Base-by-base conservation (phyloP, 2,888 invertebrate genomes). In the Tetragnatha montana region DNA sequence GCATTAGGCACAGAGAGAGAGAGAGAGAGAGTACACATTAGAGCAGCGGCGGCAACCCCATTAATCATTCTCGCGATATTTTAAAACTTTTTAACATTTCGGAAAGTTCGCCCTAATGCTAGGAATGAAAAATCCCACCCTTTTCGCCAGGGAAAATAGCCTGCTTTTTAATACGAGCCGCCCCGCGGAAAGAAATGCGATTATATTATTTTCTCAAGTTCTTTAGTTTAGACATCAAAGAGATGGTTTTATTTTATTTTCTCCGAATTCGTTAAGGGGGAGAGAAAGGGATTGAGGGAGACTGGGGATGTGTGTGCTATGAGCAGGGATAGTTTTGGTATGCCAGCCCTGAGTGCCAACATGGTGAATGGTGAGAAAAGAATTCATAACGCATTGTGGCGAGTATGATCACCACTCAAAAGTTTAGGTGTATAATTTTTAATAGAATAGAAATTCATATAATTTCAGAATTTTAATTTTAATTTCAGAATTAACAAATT, bases 21-120 rank as follows among this genome's bases (percentile, higher is more conserved):
- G 8, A 60, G 17, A 60, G 60, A 60, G 51, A 73, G 50, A 47
- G 7, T 71, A 14, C 51, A 73, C 81, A 81, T 81, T 81, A 73
- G 73, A 73, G 51, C 69, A 70, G 21, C 71, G 51, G 47, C 22
- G 35, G 35, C 35, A 1, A 35, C 22, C 19, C 17, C 81, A 81
- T 81, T 51, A 81, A 81, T 81, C 81, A 81, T 81, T 51, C 17
- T 1, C 2, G 19, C 22, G 60, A 60, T 60, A 81, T 81, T 73
- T 81, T 51, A 73, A 81, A 81, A 81, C 81, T 81, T 81, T 81
- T 81, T 73, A 81, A 81, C 81, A 73, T 73, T 81, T 73, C 51
- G 17, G 51, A 22, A 81, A 73, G 47, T 73, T 51, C 51, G 22
- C 73, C 51, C 47, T 81, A 81, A 81, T 81, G 81, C 51, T 4